phyloP scores from a whole-genome alignment of 2,113 vertebrate genomes.

The Myrmecophaga tridactyla region DNA sequence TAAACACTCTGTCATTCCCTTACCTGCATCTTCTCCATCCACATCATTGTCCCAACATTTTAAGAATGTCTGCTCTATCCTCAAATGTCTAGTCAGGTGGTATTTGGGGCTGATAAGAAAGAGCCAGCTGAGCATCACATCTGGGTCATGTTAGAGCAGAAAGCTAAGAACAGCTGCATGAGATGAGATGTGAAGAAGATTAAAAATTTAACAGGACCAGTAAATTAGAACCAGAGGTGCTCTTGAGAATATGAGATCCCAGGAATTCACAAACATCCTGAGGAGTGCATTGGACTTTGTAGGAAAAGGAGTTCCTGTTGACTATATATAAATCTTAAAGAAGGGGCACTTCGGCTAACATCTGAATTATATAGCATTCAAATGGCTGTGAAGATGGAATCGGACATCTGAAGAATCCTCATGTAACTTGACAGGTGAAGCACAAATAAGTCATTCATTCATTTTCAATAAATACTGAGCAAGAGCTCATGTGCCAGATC shows the following conservation, averaged over 20 bases:
- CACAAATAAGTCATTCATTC: neutral
- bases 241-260: neutral
- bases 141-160: conserved; percentile 6
- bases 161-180: conserved; percentile 27
- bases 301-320: neutral
- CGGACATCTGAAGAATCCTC: neutral
- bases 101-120: neutral
- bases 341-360: neutral
- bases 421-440: neutral
- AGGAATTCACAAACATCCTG: conserved; percentile 13
- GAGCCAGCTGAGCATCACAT: neutral
- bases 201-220: neutral
- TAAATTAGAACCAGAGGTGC: conserved; percentile 32
- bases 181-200: neutral
- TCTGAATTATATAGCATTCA: neutral
- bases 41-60: neutral
- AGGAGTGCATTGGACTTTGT: neutral
- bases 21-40: neutral
- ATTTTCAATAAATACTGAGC: neutral
- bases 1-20: neutral
- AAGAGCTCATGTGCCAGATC: neutral
- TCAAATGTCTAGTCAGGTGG: neutral
- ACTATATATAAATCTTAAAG: neutral
- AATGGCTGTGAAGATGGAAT: neutral
- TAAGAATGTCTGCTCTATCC: neutral